Base-by-base conservation (phyloP, 1,140 invertebrate genomes). In the Copidosoma floridanum region DNA sequence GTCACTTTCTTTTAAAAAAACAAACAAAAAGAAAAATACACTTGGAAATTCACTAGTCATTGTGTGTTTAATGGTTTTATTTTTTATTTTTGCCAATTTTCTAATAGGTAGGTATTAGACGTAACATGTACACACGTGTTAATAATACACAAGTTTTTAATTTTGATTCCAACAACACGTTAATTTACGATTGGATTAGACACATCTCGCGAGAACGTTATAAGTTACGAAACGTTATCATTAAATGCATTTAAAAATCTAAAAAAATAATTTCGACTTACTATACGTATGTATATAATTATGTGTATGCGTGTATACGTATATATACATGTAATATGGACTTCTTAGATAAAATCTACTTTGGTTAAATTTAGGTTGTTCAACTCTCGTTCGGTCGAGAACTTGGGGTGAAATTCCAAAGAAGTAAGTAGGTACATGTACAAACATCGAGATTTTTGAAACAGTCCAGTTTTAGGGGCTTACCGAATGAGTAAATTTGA, bases 181-280 rank as follows among this genome's bases (percentile, higher is more conserved):
- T n/a, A n/a, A 4, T 43, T 43, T 43, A 43, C 41, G 5, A 43
- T n/a, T n/a, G n/a, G n/a, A n/a, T n/a, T n/a, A n/a, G n/a, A n/a
- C n/a, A n/a, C n/a, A n/a, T n/a, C n/a, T n/a, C n/a, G n/a, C n/a
- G n/a, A n/a, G n/a, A n/a, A n/a, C n/a, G n/a, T n/a, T n/a, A n/a
- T n/a, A n/a, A n/a, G n/a, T n/a, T n/a, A n/a, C n/a, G n/a, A n/a
- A n/a, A n/a, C n/a, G n/a, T 26, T 26, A 24, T 26, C 2, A 46
- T 40, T 29, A 59, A 59, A 52, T 59, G 40, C 40, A 35, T 52
- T 41, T 52, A 35, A 52, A 50, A 58, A 51, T 51, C 38, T 52
- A 46, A 52, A 59, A 52, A 59, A 59, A 61, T 61, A 54, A 61
- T 61, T 61, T 61, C 27, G 16, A 40, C 46, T 29, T 48, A n/a